phyloP scores from a whole-genome alignment of 2,797 vertebrate species.

The Lutjanus argentimaculatus region DNA sequence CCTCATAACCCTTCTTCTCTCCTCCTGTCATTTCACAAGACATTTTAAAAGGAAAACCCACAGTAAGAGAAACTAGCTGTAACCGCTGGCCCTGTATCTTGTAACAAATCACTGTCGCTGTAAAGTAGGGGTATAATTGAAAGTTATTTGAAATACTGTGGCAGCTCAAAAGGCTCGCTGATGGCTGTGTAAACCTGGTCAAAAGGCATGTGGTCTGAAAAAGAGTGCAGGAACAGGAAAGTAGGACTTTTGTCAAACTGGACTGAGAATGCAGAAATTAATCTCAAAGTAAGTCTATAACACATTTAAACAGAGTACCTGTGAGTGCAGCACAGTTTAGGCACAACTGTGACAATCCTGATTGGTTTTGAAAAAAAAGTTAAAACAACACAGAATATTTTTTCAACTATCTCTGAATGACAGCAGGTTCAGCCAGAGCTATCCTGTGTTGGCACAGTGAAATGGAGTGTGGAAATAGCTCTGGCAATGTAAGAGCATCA shows the following conservation, averaged over 20 bases:
- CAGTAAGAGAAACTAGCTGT: conserved; percentile 29
- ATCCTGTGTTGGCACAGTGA: conserved; percentile 55
- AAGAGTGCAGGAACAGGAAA: conserved; percentile 6
- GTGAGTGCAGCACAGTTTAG: neutral
- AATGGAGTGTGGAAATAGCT: conserved; percentile 58
- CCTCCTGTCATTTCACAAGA: conserved; percentile 48
- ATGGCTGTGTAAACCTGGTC: conserved; percentile 31
- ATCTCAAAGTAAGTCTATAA: conserved; percentile 11
- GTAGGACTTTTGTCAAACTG: neutral
- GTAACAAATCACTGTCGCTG: conserved; percentile 50
- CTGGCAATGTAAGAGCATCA: conserved; percentile 29
- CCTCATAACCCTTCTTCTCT: conserved; percentile 51
- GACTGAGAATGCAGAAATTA: neutral
- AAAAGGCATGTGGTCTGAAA: neutral
- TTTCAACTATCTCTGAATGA: conserved; percentile 22
- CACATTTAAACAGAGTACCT: conserved; percentile 26
- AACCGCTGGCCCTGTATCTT: conserved; percentile 30
- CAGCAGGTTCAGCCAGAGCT: conserved; percentile 43
- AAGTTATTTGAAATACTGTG: conserved; percentile 32
- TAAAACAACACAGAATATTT: conserved; percentile 19
- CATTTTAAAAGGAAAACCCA: conserved; percentile 49
- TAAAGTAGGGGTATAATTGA: conserved; percentile 47
- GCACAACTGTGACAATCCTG: neutral
- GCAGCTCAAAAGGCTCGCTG: conserved; percentile 37
- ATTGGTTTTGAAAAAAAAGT: neutral